Conservation (phyloP, 2,113 vertebrate species). For the Orientallactaga bullata region DNA sequence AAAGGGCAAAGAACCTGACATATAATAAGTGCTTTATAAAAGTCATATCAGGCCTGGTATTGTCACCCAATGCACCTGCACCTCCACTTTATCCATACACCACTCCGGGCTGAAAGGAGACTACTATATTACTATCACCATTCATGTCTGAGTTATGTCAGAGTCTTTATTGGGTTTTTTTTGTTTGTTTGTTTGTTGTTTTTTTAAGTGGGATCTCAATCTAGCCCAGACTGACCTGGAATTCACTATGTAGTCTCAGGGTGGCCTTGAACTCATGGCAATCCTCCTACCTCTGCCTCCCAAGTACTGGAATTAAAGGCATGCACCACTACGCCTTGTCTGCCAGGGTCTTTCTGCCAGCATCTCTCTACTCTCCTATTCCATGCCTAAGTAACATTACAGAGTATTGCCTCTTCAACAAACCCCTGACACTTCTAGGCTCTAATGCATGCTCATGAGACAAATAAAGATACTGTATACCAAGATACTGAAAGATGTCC, state of each 20-base stretch:
- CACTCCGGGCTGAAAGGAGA: background rate
- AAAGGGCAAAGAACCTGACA: conserved; percentile 38
- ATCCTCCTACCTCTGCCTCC: no score
- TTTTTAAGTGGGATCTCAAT: no score
- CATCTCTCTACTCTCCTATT: background rate
- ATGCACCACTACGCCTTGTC: no score
- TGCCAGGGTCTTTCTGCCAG: background rate
- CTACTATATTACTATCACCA: background rate
- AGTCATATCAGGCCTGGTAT: conserved; percentile 24
- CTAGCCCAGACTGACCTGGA: no score
- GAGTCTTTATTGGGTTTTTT: background rate
- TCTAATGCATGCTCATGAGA: background rate
- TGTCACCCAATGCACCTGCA: background rate
- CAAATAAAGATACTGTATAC: conserved; percentile 18
- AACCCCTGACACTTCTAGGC: background rate
- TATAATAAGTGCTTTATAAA: conserved; percentile 19
- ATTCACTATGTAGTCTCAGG: no score
- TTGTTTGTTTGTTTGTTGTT: no score
- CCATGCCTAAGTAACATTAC: background rate
- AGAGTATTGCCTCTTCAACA: conserved; percentile 35
- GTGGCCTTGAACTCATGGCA: no score
- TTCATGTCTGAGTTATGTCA: background rate
- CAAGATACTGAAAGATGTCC: background rate
- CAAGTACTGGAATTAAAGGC: no score
- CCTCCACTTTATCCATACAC: background rate